phyloP scores from a whole-genome alignment of 64 coral and sea anemone species.

The Actinia tenebrosa region DNA sequence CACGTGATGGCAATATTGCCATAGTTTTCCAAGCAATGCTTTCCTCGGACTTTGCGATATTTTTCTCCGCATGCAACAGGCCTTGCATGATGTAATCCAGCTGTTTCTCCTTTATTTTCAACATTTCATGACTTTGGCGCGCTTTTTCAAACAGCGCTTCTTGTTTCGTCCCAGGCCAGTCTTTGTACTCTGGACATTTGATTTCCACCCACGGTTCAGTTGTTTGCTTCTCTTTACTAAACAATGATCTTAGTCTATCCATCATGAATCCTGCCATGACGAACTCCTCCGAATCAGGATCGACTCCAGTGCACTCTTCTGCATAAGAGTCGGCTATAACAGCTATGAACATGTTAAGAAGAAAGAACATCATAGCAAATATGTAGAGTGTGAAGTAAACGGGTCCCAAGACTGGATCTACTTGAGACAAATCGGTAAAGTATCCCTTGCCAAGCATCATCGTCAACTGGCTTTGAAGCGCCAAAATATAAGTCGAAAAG shows the following conservation, averaged over 20 bases:
- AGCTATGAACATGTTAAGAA: conserved; percentile 73
- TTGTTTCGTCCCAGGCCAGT: neutral
- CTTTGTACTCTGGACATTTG: conserved; percentile 30
- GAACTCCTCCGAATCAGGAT: conserved; percentile 14
- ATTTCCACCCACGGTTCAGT: conserved; percentile 30
- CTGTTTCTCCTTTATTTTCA: neutral
- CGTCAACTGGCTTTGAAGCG: conserved; percentile 58
- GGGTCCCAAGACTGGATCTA: conserved; percentile 45
- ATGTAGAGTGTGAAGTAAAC: conserved; percentile 46
- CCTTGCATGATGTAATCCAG: neutral
- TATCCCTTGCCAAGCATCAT: conserved; percentile 61
- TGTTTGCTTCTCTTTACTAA: conserved; percentile 28
- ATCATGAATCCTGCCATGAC: conserved; percentile 41
- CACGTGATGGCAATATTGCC: neutral
- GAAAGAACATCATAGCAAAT: conserved; percentile 62
- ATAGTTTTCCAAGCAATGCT: neutral
- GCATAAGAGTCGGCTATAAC: conserved; percentile 58
- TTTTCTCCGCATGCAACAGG: neutral
- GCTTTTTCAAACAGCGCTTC: neutral
- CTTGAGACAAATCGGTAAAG: conserved; percentile 40
- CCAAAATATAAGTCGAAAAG: conserved; percentile 21
- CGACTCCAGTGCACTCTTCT: conserved; percentile 36
- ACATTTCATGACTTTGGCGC: neutral
- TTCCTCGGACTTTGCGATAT: neutral
- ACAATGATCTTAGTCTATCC: conserved; percentile 21